Evolutionary conservation across 1,140 invertebrate genomes (phyloP).

Genomic region (Onthophagus taurus): DNA sequence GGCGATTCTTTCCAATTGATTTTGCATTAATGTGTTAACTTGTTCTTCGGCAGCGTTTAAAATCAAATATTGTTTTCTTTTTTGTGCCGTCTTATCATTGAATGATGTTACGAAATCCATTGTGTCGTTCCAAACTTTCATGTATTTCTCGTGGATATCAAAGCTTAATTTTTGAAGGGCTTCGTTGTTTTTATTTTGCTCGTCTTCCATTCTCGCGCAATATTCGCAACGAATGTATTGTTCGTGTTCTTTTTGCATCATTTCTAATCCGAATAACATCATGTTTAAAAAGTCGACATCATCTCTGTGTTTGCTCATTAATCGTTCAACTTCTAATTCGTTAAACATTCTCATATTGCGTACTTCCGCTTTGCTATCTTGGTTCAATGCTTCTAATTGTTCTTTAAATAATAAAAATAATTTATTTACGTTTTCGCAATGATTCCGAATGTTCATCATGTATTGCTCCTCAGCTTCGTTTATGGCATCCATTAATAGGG

Average conservation of each 20-base stretch:
- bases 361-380: constrained; percentile 14
- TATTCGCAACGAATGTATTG: constrained; percentile 23
- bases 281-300: constrained; percentile 28
- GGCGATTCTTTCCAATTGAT: constrained; percentile 20
- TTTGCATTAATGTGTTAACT: constrained; percentile 20
- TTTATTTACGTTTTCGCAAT: constrained; percentile 28
- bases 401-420: constrained; percentile 24
- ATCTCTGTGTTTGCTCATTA: constrained; percentile 13
- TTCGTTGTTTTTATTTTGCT: constrained; percentile 22
- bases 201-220: constrained; percentile 27
- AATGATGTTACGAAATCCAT: constrained; percentile 20
- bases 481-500: constrained; percentile 31
- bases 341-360: constrained; percentile 13
- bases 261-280: constrained; percentile 25
- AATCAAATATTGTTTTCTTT: constrained; percentile 20
- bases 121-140: constrained; percentile 18
- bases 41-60: constrained; percentile 22
- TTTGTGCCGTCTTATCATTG: constrained; percentile 17
- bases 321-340: constrained; percentile 14
- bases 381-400: constrained; percentile 21
- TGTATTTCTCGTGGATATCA: constrained; percentile 21
- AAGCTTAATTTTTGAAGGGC: constrained; percentile 20
- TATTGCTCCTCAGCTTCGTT: constrained; percentile 26
- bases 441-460: constrained; percentile 21
- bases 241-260: constrained; percentile 23